phyloP scores from a whole-genome alignment of 2,797 vertebrate species.

The Crenichthys baileyi region DNA sequence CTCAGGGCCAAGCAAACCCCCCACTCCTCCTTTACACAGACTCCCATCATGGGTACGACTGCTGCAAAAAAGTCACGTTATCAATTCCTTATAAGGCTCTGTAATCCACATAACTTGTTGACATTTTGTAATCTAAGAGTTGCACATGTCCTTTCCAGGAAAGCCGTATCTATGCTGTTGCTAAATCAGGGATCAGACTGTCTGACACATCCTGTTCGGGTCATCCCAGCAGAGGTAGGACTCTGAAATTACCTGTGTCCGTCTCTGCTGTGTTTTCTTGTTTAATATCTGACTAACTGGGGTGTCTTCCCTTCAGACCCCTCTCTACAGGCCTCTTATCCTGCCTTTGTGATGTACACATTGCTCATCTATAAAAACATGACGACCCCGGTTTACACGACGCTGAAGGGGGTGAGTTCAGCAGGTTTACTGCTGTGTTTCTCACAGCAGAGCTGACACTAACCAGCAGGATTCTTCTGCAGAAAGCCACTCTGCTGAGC shows the following conservation, averaged over 20 bases:
- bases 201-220: conserved; percentile 89
- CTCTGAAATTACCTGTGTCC: neutral
- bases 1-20: conserved; percentile 84
- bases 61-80: neutral
- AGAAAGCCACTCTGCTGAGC: conserved; percentile 96
- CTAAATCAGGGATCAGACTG: conserved; percentile 95
- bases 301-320: conserved; percentile 79
- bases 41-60: conserved; percentile 95
- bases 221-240: conserved; percentile 87
- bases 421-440: neutral
- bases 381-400: conserved; percentile 91
- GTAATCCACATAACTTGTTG: neutral
- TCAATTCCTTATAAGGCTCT: neutral
- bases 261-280: neutral
- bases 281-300: conserved; percentile 1
- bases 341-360: conserved; percentile 89
- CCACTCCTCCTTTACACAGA: conserved; percentile 94
- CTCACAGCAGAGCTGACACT: neutral
- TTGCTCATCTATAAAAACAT: conserved; percentile 94
- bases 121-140: neutral
- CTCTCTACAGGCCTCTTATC: conserved; percentile 81
- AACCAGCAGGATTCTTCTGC: neutral
- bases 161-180: conserved; percentile 97
- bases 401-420: conserved; percentile 90
- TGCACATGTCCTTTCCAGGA: conserved; percentile 80